phyloP scores from a whole-genome alignment of 2,113 vertebrate genomes.

The Gymnarchus niloticus region DNA sequence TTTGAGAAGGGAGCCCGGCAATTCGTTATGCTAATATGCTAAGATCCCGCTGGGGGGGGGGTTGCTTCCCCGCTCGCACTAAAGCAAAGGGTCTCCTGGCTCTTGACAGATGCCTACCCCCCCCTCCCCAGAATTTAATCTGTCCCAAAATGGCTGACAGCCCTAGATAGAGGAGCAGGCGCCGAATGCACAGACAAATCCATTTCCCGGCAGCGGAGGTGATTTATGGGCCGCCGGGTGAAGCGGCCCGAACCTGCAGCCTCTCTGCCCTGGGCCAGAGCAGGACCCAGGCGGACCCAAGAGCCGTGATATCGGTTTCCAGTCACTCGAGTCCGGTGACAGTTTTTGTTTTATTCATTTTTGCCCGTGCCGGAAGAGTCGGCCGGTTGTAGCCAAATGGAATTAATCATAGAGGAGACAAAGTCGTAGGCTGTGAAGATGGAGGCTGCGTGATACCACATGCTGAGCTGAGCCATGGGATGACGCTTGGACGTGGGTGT shows the following conservation, averaged over 20 bases:
- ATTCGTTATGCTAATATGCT: not conserved
- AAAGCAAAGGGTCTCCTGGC: not conserved
- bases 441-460: not conserved
- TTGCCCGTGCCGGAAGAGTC: not conserved
- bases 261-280: not conserved
- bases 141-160: slow-evolving; percentile 40
- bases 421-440: not conserved
- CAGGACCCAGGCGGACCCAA: not conserved
- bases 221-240: slow-evolving; percentile 38
- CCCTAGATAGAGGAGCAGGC: slow-evolving; percentile 37
- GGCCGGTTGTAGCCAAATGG: not conserved
- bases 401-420: not conserved
- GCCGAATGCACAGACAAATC: slow-evolving; percentile 31
- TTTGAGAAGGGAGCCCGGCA: not conserved
- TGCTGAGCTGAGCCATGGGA: not conserved
- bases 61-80: not conserved
- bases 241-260: slow-evolving; percentile 20
- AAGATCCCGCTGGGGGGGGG: not conserved
- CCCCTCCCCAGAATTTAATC: slow-evolving; percentile 20
- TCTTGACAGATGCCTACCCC: not conserved
- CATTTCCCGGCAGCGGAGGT: slow-evolving; percentile 32
- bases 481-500: not conserved
- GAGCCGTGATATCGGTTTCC: not conserved
- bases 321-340: not conserved
- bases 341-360: too few relatives aligned